Base-by-base conservation (phyloP, 2,113 vertebrate species). In the Podiceps cristatus region DNA sequence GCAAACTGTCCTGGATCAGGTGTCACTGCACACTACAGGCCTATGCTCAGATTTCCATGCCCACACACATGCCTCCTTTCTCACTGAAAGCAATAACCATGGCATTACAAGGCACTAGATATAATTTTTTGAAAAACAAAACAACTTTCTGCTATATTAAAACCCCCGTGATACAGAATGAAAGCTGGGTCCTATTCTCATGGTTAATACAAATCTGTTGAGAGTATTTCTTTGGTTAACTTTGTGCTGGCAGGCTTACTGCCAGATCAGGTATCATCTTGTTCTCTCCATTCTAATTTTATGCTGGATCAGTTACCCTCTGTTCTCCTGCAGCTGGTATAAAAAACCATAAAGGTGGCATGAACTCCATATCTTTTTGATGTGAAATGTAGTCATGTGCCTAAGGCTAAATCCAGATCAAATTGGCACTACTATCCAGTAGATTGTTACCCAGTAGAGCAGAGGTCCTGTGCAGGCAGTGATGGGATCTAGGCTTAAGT, bases 221-320 rank as follows among this genome's bases (percentile, higher is more conserved):
- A 14, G 82, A 85, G 66, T 87, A 35, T 93, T 93, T 89, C 19
- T 89, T 91, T 63, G 31, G 56, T 93, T 95, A 87, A 94, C 91
- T 95, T 96, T 88, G 74, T 85, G 47, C 77, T 85, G 87, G 29
- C 80, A 95, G 77, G 77, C 77, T 95, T 95, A 91, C 60, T 90
- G 93, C 93, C 91, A 96, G 96, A 91, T 97, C 84, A 94, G 90
- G 89, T 96, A 82, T 96, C 95, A 87, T 94, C 95, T 96, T 94
- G 93, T 97, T 94, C 77, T 95, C 91, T 94, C 56, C 69, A 85
- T 93, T 96, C 95, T 96, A 96, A 96, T 96, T 95, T 94, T 96
- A 56, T 85, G 81, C 95, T 93, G 84, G 95, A 91, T 96, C 96
- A 68, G 89, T 96, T 97, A 93, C 95, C 64, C 84, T 95, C 91